A percentile compares a stretch with the other conserved stretches of the same genome.
phyloP scores from a whole-genome alignment of 1,140 invertebrate species.

The Drosophila miranda region DNA sequence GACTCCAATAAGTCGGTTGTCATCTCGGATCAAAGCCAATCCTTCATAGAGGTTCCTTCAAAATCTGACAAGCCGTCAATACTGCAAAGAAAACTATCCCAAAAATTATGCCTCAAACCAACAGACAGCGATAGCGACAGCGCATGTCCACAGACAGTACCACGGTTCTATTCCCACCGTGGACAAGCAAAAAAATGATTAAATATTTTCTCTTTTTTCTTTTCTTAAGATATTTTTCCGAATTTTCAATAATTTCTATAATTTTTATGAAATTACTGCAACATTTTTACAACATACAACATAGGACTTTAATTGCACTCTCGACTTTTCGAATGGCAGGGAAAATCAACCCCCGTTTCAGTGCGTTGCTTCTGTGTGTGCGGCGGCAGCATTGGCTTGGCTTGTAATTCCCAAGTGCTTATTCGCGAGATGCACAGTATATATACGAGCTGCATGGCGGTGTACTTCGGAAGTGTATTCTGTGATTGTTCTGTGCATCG shows the following conservation, averaged over 20 bases:
- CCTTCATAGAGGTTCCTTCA: too few relatives aligned
- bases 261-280: background rate
- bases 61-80: too few relatives aligned
- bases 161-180: slow-evolving; percentile 7
- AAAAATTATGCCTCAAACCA: too few relatives aligned
- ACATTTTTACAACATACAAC: background rate
- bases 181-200: background rate
- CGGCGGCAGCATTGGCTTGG: slow-evolving; percentile 3
- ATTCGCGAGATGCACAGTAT: slow-evolving; percentile 29
- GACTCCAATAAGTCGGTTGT: too few relatives aligned
- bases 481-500: slow-evolving; percentile 82
- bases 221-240: background rate
- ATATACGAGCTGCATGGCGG: slow-evolving; percentile 10
- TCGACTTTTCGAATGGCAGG: too few relatives aligned
- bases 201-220: background rate
- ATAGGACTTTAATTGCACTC: background rate
- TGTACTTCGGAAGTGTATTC: slow-evolving; percentile 75
- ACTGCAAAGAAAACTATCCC: too few relatives aligned
- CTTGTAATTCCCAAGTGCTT: slow-evolving; percentile 63
- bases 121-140: too few relatives aligned
- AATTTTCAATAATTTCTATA: background rate
- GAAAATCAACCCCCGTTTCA: slow-evolving; percentile 26
- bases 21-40: too few relatives aligned
- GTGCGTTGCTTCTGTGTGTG: background rate
- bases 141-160: too few relatives aligned